Evolutionary conservation across 2,113 vertebrate species (phyloP).

Genomic region (Plotosus lineatus): DNA sequence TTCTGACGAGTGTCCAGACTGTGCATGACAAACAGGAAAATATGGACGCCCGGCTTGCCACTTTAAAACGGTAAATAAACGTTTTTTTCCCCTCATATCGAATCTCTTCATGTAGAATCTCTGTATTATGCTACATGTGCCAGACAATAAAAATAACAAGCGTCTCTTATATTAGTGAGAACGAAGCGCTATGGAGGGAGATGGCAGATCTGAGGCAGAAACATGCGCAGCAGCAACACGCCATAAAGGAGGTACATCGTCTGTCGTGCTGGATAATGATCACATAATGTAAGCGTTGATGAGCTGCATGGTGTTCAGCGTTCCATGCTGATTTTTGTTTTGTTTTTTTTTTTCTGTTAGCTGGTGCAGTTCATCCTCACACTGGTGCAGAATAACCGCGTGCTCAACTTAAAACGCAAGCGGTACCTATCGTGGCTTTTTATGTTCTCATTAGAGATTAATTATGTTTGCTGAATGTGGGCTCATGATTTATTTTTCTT

Average conservation of each 20-base stretch:
- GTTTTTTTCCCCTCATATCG: neutral
- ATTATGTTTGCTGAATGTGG: neutral
- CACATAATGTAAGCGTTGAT: too few species aligned
- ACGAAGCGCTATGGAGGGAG: constrained; percentile 93
- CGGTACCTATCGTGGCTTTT: constrained; percentile 70
- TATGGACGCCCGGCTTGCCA: constrained; percentile 83
- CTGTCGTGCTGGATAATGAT: too few species aligned
- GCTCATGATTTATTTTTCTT: neutral
- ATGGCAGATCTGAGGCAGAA: constrained; percentile 90
- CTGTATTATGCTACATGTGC: neutral
- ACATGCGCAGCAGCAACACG: constrained; percentile 90
- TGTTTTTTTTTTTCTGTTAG: constrained; percentile 65
- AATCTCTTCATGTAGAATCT: neutral
- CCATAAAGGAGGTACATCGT: constrained; percentile 86
- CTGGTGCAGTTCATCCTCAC: constrained; percentile 96
- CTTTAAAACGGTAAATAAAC: constrained; percentile 82
- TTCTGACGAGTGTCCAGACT: constrained; percentile 86
- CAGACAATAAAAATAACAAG: neutral
- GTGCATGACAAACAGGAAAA: constrained; percentile 90
- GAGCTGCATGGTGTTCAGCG: neutral
- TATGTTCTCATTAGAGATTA: neutral
- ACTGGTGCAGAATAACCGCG: constrained; percentile 90
- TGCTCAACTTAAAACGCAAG: constrained; percentile 93
- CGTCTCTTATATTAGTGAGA: constrained; percentile 75
- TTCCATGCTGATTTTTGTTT: neutral